Conservation (phyloP, 1,140 invertebrate genomes). For the Macrosteles quadrilineatus region DNA sequence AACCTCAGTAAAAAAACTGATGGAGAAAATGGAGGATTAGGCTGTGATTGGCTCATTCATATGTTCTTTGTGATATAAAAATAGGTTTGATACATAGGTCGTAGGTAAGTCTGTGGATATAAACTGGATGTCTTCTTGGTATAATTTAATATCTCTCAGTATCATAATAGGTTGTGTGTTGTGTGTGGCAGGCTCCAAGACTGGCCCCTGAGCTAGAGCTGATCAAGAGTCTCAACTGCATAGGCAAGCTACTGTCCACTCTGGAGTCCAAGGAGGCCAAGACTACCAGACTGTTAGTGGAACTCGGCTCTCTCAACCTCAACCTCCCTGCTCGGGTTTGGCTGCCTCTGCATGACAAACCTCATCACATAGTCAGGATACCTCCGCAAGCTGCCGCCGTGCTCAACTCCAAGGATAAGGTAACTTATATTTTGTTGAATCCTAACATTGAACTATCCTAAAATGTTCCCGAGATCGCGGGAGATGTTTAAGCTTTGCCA, state of each 20-base stretch:
- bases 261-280: slow-evolving; percentile 94
- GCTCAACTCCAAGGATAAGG: slow-evolving; percentile 98
- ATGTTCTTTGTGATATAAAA: too few relatives aligned
- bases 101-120: too few relatives aligned
- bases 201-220: slow-evolving; percentile 86
- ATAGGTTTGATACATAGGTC: too few relatives aligned
- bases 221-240: slow-evolving; percentile 80
- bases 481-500: too few relatives aligned
- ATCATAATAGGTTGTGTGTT: neutral
- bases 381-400: slow-evolving; percentile 94
- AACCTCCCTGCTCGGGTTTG: slow-evolving; percentile 97
- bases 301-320: slow-evolving; percentile 89
- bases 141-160: too few relatives aligned
- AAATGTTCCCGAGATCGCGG: too few relatives aligned
- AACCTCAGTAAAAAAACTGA: too few relatives aligned
- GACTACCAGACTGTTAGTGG: slow-evolving; percentile 86
- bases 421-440: too few relatives aligned
- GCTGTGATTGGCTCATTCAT: too few relatives aligned
- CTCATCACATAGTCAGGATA: slow-evolving; percentile 87
- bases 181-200: slow-evolving; percentile 71
- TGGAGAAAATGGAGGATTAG: too few relatives aligned
- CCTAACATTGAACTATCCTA: too few relatives aligned
- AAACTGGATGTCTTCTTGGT: too few relatives aligned
- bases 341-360: slow-evolving; percentile 79
- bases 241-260: slow-evolving; percentile 87